phyloP scores from a whole-genome alignment of 1,140 invertebrate species.

The Macrobrachium nipponense region DNA sequence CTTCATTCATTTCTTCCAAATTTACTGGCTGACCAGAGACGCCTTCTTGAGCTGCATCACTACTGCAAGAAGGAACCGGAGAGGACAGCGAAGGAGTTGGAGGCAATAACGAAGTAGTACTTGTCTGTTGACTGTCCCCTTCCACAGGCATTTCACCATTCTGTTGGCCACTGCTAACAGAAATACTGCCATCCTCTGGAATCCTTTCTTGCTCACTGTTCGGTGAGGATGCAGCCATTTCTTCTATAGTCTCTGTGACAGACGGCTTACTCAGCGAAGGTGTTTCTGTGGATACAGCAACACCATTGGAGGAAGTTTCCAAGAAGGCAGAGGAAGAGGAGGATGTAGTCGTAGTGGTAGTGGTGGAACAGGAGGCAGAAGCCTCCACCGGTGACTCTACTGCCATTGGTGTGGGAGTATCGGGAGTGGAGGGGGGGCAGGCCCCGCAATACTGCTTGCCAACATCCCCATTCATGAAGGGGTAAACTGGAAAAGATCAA shows the following conservation, averaged over 20 bases:
- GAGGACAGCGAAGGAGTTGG: conserved; percentile 2
- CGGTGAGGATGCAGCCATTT: conserved; percentile 20
- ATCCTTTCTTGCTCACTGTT: conserved; percentile 19
- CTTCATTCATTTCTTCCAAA: not conserved
- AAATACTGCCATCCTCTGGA: not conserved
- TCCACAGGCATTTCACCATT: conserved; percentile 48
- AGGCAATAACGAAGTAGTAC: conserved; percentile 40
- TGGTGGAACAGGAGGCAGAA: not conserved
- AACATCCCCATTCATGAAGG: conserved; percentile 84
- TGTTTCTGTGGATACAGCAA: not conserved
- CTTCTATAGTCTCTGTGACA: not conserved
- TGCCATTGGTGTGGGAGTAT: conserved; percentile 31
- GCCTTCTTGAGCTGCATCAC: not conserved
- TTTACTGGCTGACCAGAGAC: not conserved
- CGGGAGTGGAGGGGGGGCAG: conserved; percentile 34
- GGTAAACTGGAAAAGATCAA: conserved; percentile 72
- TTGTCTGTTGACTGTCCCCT: conserved; percentile 4
- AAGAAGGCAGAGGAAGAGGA: not conserved
- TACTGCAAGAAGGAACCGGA: not conserved
- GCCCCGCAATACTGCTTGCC: conserved; percentile 77
- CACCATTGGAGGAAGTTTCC: not conserved
- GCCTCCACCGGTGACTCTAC: conserved; percentile 48
- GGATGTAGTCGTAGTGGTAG: not conserved
- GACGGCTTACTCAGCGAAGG: not conserved
- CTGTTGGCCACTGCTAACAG: conserved; percentile 28